Percentiles rank a stretch among this genome's conserved stretches.
These are phyloP conservation scores for Alosa alosa DNA, from an alignment of 2,113 vertebrate species.

Conservation along the genomic window DNA sequence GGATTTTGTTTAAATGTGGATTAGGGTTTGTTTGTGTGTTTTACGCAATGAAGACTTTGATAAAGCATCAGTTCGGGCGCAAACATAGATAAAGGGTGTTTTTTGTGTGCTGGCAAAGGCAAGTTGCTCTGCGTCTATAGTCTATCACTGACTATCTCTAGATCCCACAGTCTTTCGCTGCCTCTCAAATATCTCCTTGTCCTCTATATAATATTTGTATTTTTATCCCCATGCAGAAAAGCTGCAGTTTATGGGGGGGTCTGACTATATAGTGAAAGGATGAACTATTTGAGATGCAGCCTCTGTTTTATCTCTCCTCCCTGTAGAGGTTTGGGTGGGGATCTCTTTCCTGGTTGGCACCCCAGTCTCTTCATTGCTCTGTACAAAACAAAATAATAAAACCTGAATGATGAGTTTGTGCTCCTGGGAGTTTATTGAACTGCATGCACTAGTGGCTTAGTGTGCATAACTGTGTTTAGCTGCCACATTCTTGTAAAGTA, in stretches of 20 bases:
- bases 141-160: neutral
- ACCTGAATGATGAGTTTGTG: neutral
- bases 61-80: neutral
- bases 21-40: neutral
- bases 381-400: conserved; percentile 16
- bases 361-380: neutral
- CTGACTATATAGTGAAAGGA: neutral
- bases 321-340: neutral
- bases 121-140: neutral
- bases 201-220: neutral
- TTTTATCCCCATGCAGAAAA: neutral
- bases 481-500: neutral
- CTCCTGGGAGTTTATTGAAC: neutral
- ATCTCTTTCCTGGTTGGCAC: neutral
- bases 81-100: neutral
- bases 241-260: neutral
- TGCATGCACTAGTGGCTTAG: too few species aligned
- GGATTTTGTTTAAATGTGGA: neutral
- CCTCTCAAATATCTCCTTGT: neutral
- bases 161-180: neutral
- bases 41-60: neutral
- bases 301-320: neutral
- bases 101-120: neutral
- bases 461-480: too few species aligned
- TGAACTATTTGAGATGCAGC: neutral